A percentile compares a stretch with the other conserved stretches of the same genome.
phyloP scores from a whole-genome alignment of 2,113 vertebrate genomes.

The Hyla sarda region DNA sequence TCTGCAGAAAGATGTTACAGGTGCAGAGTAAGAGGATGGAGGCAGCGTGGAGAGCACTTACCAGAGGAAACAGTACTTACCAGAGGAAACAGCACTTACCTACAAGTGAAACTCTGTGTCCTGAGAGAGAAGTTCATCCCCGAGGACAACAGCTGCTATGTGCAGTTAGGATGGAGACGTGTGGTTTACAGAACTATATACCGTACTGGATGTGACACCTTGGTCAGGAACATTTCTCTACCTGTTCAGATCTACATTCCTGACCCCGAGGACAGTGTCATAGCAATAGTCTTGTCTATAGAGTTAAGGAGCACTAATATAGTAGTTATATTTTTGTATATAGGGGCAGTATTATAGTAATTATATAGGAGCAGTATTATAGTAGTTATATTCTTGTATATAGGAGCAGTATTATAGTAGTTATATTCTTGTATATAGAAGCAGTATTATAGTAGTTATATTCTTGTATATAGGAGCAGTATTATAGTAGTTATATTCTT shows the following conservation, averaged over 20 bases:
- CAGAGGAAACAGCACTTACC: background rate
- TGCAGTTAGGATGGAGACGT: background rate
- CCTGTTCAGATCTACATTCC: background rate
- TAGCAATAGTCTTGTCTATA: no score
- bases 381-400: background rate
- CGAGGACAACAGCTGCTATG: background rate
- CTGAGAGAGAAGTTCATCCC: background rate
- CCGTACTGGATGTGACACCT: no score
- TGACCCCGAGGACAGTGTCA: no score
- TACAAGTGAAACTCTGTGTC: background rate
- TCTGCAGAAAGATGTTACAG: background rate
- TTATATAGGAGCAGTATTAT: background rate
- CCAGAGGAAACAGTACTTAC: background rate
- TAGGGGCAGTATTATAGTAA: background rate
- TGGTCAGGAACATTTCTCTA: background rate
- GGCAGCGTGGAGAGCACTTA: background rate
- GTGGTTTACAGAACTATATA: no score
- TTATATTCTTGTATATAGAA: no score
- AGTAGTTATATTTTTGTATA: no score
- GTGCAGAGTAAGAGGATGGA: background rate
- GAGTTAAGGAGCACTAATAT: background rate
- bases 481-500: conserved; percentile 9
- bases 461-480: conserved; percentile 1
- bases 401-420: no score
- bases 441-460: conserved; percentile 6